These are phyloP conservation scores for Lissonota sp. DNA, from an alignment of 2,888 invertebrate genomes.

Conservation along the genomic window DNA sequence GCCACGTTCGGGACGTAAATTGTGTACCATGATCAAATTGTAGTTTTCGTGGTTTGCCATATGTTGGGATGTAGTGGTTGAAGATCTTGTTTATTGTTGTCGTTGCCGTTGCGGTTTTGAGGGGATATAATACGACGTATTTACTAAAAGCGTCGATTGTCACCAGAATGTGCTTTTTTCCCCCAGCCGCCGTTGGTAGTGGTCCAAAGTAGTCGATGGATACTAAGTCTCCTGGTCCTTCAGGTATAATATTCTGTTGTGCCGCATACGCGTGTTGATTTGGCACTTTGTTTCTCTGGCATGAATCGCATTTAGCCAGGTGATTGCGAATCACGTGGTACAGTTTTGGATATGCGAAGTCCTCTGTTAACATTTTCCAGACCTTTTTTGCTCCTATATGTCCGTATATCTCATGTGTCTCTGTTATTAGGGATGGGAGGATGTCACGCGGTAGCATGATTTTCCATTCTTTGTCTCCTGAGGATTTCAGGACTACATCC, in stretches of 20 bases:
- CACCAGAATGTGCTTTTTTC: slow-evolving; percentile 1
- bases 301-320: slow-evolving; percentile 18
- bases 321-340: too few species aligned
- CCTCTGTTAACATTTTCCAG: neutral
- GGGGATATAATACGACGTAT: too few species aligned
- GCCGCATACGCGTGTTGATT: neutral
- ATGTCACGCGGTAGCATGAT: neutral
- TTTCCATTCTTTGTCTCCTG: neutral
- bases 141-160: slow-evolving; percentile 7
- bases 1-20: too few species aligned
- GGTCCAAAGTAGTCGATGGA: slow-evolving; percentile 29
- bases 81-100: too few species aligned
- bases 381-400: slow-evolving; percentile 14
- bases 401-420: slow-evolving; percentile 18
- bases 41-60: too few species aligned
- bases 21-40: too few species aligned
- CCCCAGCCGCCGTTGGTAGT: neutral
- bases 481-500: neutral
- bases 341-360: slow-evolving; percentile 7
- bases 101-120: too few species aligned
- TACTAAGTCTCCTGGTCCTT: slow-evolving; percentile 10
- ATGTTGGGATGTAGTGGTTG: too few species aligned
- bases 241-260: neutral
- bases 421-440: neutral
- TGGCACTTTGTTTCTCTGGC: slow-evolving; percentile 9